These are phyloP conservation scores for Scyliorhinus canicula DNA, from an alignment of 2,797 vertebrate species.

Conservation along the genomic window DNA sequence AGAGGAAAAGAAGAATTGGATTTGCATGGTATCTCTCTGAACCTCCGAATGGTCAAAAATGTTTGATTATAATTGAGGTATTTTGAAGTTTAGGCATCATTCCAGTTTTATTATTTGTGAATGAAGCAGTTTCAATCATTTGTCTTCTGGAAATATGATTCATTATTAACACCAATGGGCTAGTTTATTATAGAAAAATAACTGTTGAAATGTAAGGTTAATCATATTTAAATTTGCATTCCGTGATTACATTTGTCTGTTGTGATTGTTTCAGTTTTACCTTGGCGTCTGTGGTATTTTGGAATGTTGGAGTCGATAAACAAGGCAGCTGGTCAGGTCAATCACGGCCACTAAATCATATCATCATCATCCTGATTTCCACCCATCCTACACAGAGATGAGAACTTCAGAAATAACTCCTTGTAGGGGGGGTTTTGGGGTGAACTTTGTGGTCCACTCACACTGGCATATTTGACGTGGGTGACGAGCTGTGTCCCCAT, in stretches of 20 bases:
- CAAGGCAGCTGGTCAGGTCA: background rate
- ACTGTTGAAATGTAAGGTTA: slow-evolving; percentile 11
- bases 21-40: background rate
- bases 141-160: background rate
- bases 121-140: background rate
- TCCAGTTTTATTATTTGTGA: background rate
- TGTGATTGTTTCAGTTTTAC: background rate
- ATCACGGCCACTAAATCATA: background rate
- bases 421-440: background rate
- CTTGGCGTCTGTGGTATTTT: background rate
- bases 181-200: background rate
- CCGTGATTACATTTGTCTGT: background rate
- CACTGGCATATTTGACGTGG: too few species aligned
- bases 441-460: too few species aligned
- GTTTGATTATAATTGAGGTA: background rate
- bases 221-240: background rate
- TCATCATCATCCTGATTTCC: background rate
- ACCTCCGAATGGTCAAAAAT: background rate
- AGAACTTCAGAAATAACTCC: background rate
- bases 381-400: background rate
- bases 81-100: background rate
- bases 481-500: too few species aligned
- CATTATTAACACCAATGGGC: background rate
- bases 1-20: background rate
- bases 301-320: background rate